Base-by-base conservation (phyloP, 2,113 vertebrate genomes). In the Tonatia bakeri region DNA sequence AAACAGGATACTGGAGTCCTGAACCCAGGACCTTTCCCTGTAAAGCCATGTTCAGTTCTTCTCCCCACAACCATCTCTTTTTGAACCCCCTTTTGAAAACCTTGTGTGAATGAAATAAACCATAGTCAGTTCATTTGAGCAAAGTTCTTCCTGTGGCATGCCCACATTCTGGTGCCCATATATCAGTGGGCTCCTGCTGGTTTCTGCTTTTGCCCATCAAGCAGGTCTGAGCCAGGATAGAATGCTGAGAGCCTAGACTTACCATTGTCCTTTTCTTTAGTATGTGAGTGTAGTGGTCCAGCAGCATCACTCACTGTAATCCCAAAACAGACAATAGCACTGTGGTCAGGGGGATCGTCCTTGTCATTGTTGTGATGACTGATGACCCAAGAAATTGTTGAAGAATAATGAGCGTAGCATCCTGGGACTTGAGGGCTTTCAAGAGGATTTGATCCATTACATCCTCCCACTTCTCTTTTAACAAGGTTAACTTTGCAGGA, bases 401-500 rank as follows among this genome's bases (percentile, higher is more conserved):
- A 75, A 38, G 1, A 22, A 9, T 22, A 72, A 72, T 67, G 28
- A 93, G 59, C 26, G 38, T 7, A 17, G 38, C 31, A 33, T 19
- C 31, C 64, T 36, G 87, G 59, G 77, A 83, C 87, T 81, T 86
- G 54, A 93, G 83, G 33, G 33, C 26, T 31, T 7, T 7, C 2
- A 0, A 1, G 52, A 69, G 67, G 92, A 69, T 50, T 22, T 5
- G 2, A 19, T 7, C 3, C 95, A 50, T 75, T n/a, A 4, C 19
- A 0, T 65, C 84, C 28, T 87, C 80, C 86, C 92, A 12, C 52
- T 54, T 94, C 86, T 84, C 77, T 83, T 64, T 87, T 43, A 0
- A 87, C 67, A 81, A 56, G 92, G 83, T 90, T 47, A 87, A 81
- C 92, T 96, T 9, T 84, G 87, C 96, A 96, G 88, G 75, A 93